Base-by-base conservation (phyloP, 2,888 invertebrate species). In the Aromia moschata region DNA sequence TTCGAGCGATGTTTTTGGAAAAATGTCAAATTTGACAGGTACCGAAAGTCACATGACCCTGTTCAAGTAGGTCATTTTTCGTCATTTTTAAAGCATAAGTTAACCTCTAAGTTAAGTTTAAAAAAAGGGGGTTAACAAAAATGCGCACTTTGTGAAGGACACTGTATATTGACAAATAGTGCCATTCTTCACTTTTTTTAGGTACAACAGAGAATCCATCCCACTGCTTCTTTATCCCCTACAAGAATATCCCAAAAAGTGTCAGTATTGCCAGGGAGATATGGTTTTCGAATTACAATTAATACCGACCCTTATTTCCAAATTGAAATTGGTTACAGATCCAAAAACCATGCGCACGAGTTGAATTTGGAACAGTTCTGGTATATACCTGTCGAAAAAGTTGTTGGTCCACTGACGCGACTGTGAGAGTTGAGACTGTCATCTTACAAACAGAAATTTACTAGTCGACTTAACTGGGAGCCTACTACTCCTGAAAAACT, bases 301-400 rank as follows among this genome's bases (percentile, higher is more conserved):
- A 38, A 83, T 95, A 45, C 92, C 96, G 0, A 90, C 91, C 1
- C 83, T 94, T 31, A 89, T 94, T 54, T 87, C 89, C 14, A 86
- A 89, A 55, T 81, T 94, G 30, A 83, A 83, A 49, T 79, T 93
- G 44, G 79, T 82, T 12, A 83, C 80, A 25, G 85, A 85, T 60
- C 73, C 79, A 1, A 80, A n/a, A 83, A 14, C 83, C 84, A 10
- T 64, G 64, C 7, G 70, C 83, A 3, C 84, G 87, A 64, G 80
- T 93, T 36, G 95, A 96, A 79, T 95, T 92, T 78, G 92, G 95
- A 5, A 94, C 93, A n/a, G 89, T 94, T 1, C 81, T 94, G 10
- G 82, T 95, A 11, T 95, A 89, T 77, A 92, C 94, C 1, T 96
- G 96, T 77, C 82, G 86, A 33, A 86, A 87, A 71, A 94, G 93